A percentile compares a stretch with the other conserved stretches of the same genome.
Conservation (phyloP, 2,113 vertebrate species). For the Tragelaphus imberbis region DNA sequence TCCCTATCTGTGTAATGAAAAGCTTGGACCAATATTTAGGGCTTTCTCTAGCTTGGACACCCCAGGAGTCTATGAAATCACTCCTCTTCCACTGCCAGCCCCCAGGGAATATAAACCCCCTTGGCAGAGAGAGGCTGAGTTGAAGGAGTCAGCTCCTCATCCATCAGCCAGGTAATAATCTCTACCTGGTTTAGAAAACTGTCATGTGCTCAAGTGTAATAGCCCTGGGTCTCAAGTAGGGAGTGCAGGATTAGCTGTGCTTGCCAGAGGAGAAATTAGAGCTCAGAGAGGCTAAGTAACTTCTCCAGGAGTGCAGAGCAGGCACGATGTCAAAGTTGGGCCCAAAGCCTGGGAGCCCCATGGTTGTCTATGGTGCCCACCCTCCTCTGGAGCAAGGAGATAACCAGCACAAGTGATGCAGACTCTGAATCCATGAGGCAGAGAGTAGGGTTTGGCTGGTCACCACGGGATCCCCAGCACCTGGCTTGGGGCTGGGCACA, state of each 20-base stretch:
- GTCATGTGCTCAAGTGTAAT: background rate
- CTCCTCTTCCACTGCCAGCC: background rate
- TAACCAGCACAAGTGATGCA: background rate
- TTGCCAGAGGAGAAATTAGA: background rate
- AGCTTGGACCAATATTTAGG: background rate
- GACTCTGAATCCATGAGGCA: background rate
- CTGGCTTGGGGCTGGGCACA: background rate
- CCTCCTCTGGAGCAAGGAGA: background rate
- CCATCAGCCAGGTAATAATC: background rate
- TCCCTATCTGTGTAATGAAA: background rate
- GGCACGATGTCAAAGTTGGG: background rate
- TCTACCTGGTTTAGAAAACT: background rate
- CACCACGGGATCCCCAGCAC: no score
- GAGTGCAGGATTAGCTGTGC: background rate
- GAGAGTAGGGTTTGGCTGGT: background rate
- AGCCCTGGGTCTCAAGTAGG: background rate
- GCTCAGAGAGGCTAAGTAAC: background rate
- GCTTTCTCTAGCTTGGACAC: background rate
- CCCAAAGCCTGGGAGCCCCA: background rate
- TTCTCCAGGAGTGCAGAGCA: background rate
- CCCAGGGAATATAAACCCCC: background rate
- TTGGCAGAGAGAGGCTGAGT: background rate
- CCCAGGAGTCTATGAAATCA: background rate
- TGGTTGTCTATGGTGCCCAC: accelerated
- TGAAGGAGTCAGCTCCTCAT: background rate